Evolutionary conservation across 1,140 invertebrate species (phyloP).

Genomic region (Leucophenga varia): DNA sequence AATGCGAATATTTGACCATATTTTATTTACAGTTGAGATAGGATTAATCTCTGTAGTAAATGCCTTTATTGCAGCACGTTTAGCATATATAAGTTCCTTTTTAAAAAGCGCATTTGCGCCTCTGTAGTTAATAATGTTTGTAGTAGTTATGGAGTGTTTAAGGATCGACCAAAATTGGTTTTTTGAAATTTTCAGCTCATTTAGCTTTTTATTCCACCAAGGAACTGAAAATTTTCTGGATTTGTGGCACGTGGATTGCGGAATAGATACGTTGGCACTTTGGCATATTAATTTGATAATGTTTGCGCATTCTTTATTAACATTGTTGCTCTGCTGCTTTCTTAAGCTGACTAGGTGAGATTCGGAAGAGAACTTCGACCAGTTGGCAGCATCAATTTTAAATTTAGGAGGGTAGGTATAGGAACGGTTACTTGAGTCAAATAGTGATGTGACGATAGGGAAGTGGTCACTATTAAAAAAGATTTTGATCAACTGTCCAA

Average conservation of each 20-base stretch:
- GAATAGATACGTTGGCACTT: no score
- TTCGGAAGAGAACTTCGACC: no score
- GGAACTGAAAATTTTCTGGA: not conserved
- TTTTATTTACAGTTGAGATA: slow-evolving; percentile 3
- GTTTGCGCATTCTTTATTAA: not conserved
- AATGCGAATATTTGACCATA: slow-evolving; percentile 16
- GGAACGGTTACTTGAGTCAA: not conserved
- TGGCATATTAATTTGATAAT: not conserved
- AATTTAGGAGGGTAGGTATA: not conserved
- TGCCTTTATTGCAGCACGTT: slow-evolving; percentile 8
- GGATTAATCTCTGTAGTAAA: slow-evolving; percentile 16
- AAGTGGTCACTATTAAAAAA: slow-evolving; percentile 9
- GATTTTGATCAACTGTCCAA: slow-evolving; percentile 3
- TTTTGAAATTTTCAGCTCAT: slow-evolving; percentile 13
- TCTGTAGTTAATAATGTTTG: slow-evolving; percentile 14
- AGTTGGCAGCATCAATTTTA: not conserved
- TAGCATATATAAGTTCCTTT: slow-evolving; percentile 11
- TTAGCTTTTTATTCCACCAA: slow-evolving; percentile 10
- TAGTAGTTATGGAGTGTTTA: slow-evolving; percentile 12
- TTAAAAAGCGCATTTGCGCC: slow-evolving; percentile 10
- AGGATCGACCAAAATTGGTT: slow-evolving; percentile 9
- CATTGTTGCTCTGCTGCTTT: not conserved
- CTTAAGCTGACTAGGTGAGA: no score
- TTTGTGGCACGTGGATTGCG: not conserved
- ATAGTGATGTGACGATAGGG: not conserved